Evolutionary conservation across 2,113 vertebrate genomes (phyloP), one percentile per base, ranked within the genome.

Genomic region (Actenoides lindsayi): DNA sequence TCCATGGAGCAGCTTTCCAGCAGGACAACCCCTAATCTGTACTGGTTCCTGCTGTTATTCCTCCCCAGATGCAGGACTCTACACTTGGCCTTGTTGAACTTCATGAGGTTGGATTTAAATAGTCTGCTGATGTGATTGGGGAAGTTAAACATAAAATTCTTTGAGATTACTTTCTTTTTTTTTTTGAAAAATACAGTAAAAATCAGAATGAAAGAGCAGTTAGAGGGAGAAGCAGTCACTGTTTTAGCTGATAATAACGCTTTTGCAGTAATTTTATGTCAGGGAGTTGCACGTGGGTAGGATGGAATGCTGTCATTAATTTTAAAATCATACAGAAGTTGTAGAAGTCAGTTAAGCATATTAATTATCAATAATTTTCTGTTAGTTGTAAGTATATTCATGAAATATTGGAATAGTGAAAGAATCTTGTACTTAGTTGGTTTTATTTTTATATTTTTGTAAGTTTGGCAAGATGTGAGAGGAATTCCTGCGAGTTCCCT

Each of bases 181-280:
- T 35, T 0, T 44, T 44, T 18, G 7, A 44, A 44, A 44, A 46
- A 46, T 46, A 46, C 18, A 3, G 44, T 69, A 50, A 10, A 57
- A 92, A 33, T 83, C 24, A 37, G 33, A 68, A 60, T 24, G 23
- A 83, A 82, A 20, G 51, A 87, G 12, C 33, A 53, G 13, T 56
- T 88, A 77, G 14, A 84, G n/a, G 10, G 25, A 70, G 74, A 33
- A 78, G 28, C 24, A 84, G 24, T 59, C 27, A 16, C 11, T 71
- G 73, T 42, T 3, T 56, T 76, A 64, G 16, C 11, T 53, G 53
- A 24, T 0, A 1, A 54, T 67, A 15, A 15, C 0, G 1, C 7
- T 79, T 68, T 51, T 82, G 42, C 3, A 10, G 18, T 64, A 31
- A 9, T 71, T 84, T 71, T 37, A 7, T 51, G 13, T 56, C 64